Evolutionary conservation across 2,888 invertebrate genomes (phyloP), one percentile per base, ranked within the genome.

Genomic region (Alsophila aescularia): DNA sequence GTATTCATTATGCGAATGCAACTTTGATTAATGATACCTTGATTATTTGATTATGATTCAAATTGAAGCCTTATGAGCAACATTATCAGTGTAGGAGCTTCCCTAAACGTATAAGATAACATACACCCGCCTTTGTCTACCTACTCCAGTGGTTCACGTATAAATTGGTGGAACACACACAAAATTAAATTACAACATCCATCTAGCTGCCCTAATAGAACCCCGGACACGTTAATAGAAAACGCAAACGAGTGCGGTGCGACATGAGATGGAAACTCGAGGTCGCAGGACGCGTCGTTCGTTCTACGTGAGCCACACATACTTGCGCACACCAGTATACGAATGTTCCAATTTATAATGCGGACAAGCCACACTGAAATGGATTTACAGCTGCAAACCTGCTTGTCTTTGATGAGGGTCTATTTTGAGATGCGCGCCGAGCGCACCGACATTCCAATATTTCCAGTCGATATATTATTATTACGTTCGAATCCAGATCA

Each of bases 321-420:
- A 70, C 62, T 71, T 75, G 68, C 66, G 72, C 64, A 70, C 57
- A 57, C 62, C 52, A 32, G 55, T 51, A 67, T 67, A 67, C 73
- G 71, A 78, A 79, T 76, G 81, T 72, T 81, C 86, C 84, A 86
- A 91, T 91, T 91, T 91, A 91, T 90, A 91, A 89, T 83, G 82
- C 88, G 85, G 87, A 89, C 88, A 86, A 85, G 86, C 87, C 82
- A 88, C 86, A 86, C 81, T 89, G 90, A 91, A 90, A 88, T 88
- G 89, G 90, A 90, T 91, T 91, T 91, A 91, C 91, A 90, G 90
- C 91, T 88, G 88, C 89, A 87, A 89, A 87, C 87, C 87, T 90
- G 87, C 82, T 87, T 86, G 90, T 90, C 91, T 91, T 91, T 91
- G 91, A 91, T 90, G 91, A 91, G 87, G 85, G 86, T 86, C 85